A percentile compares a stretch with the other conserved stretches of the same genome.
Conservation (phyloP, 2,797 vertebrate species). For the Tragopan temminckii region DNA sequence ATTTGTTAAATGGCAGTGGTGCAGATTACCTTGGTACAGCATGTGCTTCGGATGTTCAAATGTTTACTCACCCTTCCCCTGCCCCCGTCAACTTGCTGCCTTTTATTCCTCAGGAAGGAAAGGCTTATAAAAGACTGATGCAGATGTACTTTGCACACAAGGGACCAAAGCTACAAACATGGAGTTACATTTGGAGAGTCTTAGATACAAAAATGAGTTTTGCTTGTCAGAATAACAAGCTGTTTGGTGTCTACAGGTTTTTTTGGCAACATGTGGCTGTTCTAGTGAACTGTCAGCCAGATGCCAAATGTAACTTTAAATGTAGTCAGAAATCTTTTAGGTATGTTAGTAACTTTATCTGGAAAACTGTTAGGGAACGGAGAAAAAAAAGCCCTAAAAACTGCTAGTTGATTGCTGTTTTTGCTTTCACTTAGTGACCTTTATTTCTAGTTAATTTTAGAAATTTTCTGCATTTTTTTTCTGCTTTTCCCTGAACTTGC, state of each 20-base stretch:
- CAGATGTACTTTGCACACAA: background rate
- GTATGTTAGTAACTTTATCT: background rate
- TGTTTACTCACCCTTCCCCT: background rate
- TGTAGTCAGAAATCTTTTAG: background rate
- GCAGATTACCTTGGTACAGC: background rate
- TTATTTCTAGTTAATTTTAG: background rate
- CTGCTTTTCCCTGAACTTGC: background rate
- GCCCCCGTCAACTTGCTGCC: accelerated
- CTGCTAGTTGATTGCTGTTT: background rate
- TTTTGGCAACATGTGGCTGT: background rate
- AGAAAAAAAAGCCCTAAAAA: background rate
- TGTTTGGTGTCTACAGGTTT: background rate
- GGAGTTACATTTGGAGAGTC: background rate
- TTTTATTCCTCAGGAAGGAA: background rate
- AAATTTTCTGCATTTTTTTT: background rate
- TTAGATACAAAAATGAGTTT: background rate
- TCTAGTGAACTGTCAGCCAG: background rate
- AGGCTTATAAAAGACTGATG: background rate
- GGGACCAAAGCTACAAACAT: background rate
- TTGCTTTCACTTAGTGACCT: background rate
- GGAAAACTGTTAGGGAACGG: background rate
- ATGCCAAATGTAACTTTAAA: background rate
- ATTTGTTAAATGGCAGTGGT: background rate
- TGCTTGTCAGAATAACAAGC: background rate
- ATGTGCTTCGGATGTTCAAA: background rate